Evolutionary conservation across 2,113 vertebrate species (phyloP), one percentile per base, ranked within the genome.

Genomic region (Pelvicachromis taeniatus): DNA sequence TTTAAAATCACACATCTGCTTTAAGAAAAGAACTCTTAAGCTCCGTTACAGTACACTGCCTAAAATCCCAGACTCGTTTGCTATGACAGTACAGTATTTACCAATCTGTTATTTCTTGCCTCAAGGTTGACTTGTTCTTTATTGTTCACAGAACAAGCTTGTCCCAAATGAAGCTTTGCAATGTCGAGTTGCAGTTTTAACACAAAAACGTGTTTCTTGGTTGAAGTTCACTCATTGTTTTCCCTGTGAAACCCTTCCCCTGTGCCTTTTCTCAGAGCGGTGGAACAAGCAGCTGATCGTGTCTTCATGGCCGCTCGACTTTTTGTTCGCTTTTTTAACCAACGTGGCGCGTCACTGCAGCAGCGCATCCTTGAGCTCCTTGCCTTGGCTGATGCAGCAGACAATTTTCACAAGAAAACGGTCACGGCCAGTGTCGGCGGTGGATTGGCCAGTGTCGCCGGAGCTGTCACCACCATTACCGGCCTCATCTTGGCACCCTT

Each of bases 401-500:
- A 97, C 89, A 50, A 13, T 12, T 96, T 96, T 81, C 96, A 97
- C 33, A 96, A 93, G 90, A 94, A 94, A 19, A 95, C 96, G 0
- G 95, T 96, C 13, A 94, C 85, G 0, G 96, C 95, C 65, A 96
- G 95, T 12, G 54, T 97, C 0, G 93, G 95, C 0, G 96, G 96
- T 0, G 95, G 95, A 0, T 81, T 96, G 85, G 95, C 95, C 54
- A 96, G 96, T 1, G 90, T 96, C 0, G 95, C 95, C 0, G 96
- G 96, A 5, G 96, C 96, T 1, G 53, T 96, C 90, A 94, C 95
- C 5, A 96, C 96, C 70, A 96, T 97, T 93, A 97, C 95, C 0
- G 96, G 96, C 16, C 93, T 97, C 29, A 85, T 95, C 1, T 78
- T 96, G 89, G 96, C 96, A 1, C 96, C 96, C 10, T 95, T 97